Evolutionary conservation across 2,113 vertebrate genomes (phyloP).

Genomic region (Henicopernis longicauda): DNA sequence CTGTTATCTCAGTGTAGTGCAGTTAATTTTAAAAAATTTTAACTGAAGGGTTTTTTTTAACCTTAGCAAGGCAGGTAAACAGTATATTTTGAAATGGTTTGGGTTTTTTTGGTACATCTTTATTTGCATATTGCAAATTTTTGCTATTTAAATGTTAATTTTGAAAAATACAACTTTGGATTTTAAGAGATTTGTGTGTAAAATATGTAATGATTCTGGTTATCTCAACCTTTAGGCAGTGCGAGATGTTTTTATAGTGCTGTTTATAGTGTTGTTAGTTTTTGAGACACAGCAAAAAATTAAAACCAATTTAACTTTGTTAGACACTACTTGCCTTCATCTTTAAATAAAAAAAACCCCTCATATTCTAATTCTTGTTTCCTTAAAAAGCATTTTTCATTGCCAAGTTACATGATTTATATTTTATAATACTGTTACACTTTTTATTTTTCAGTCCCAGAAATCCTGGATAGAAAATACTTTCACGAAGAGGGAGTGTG

Average conservation of each 20-base stretch:
- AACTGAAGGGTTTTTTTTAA: background rate
- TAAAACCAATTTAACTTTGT: background rate
- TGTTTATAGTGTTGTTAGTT: background rate
- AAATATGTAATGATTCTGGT: background rate
- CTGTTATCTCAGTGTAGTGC: background rate
- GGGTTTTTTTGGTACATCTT: background rate
- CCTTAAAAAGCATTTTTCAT: background rate
- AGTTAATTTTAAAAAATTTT: background rate
- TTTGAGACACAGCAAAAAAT: background rate
- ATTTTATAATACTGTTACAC: background rate
- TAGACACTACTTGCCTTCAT: background rate
- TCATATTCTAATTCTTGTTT: background rate
- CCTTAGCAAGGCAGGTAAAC: background rate
- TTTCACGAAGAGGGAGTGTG: slow-evolving; percentile 99
- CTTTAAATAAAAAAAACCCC: background rate
- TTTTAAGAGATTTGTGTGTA: background rate
- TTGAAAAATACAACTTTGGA: background rate
- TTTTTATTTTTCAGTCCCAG: slow-evolving; percentile 87
- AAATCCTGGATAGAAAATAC: slow-evolving; percentile 99
- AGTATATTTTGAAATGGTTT: background rate
- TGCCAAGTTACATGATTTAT: background rate
- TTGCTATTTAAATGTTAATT: background rate
- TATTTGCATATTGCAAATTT: background rate
- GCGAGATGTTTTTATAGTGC: background rate
- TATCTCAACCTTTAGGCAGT: background rate